These are phyloP conservation scores for Diploptera punctata DNA, from an alignment of 2,888 invertebrate genomes.

Conservation along the genomic window DNA sequence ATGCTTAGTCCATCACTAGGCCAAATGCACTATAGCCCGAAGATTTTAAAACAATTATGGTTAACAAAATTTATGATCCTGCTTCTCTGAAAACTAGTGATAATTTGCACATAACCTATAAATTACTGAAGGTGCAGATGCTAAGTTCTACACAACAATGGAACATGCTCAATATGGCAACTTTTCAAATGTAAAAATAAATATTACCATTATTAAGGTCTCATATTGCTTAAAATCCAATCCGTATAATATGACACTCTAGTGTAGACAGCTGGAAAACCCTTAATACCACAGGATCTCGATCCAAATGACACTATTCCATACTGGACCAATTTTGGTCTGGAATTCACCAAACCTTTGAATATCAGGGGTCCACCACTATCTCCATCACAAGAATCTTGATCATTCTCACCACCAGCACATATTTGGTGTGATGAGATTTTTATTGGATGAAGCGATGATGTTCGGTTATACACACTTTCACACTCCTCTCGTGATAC, in stretches of 20 bases:
- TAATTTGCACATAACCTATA: too few species aligned
- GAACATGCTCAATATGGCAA: too few species aligned
- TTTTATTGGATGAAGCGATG: neutral
- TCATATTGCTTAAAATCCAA: slow-evolving; percentile 53
- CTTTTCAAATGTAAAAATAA: too few species aligned
- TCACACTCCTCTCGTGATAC: slow-evolving; percentile 42
- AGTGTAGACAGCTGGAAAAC: slow-evolving; percentile 56
- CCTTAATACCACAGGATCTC: slow-evolving; percentile 52
- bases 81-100: too few species aligned
- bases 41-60: too few species aligned
- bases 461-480: slow-evolving; percentile 42
- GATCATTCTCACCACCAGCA: slow-evolving; percentile 57
- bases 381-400: slow-evolving; percentile 68
- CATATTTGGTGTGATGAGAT: slow-evolving; percentile 54
- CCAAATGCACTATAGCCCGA: too few species aligned
- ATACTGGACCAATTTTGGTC: slow-evolving; percentile 47
- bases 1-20: too few species aligned
- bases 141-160: too few species aligned
- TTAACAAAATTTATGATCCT: too few species aligned
- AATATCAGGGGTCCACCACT: slow-evolving; percentile 67
- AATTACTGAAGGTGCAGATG: too few species aligned
- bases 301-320: slow-evolving; percentile 54
- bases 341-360: slow-evolving; percentile 27
- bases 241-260: slow-evolving; percentile 53
- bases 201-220: slow-evolving; percentile 25